These are phyloP conservation scores for Okamejei kenojei DNA, from an alignment of 2,797 vertebrate genomes.

Conservation along the genomic window DNA sequence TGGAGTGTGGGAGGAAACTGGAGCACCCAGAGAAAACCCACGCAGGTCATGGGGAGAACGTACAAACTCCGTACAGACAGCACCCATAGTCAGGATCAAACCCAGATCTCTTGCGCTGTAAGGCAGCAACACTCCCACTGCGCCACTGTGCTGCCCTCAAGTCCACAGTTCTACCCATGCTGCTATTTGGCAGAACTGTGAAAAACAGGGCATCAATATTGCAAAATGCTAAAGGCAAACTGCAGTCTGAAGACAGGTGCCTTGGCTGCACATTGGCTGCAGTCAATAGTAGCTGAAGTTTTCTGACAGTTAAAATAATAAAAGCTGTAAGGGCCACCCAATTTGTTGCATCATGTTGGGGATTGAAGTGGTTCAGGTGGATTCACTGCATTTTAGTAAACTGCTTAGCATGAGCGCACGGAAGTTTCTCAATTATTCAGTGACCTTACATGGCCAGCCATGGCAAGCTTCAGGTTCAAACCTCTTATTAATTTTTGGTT, in stretches of 20 bases:
- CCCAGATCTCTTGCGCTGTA: too few species aligned
- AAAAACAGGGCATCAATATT: neutral
- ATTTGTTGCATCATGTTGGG: neutral
- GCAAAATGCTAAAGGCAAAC: neutral
- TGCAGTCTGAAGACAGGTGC: neutral
- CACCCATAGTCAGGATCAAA: too few species aligned
- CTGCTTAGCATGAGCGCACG: neutral
- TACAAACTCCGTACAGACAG: too few species aligned
- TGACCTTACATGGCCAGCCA: neutral
- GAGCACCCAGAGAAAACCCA: too few species aligned
- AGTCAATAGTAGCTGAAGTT: neutral
- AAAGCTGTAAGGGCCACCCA: neutral
- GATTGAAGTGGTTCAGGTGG: neutral
- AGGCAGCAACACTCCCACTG: too few species aligned
- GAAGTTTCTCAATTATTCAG: neutral
- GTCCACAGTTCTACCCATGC: neutral
- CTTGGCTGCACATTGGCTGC: neutral
- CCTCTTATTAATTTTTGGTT: neutral
- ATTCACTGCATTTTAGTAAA: neutral
- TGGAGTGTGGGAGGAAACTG: too few species aligned
- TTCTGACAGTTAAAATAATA: neutral
- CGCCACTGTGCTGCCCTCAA: too few species aligned
- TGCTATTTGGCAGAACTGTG: neutral
- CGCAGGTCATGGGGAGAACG: too few species aligned
- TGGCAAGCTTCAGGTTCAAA: neutral